Conservation (phyloP, 2,113 vertebrate species). For the Cranoglanis bouderius region DNA sequence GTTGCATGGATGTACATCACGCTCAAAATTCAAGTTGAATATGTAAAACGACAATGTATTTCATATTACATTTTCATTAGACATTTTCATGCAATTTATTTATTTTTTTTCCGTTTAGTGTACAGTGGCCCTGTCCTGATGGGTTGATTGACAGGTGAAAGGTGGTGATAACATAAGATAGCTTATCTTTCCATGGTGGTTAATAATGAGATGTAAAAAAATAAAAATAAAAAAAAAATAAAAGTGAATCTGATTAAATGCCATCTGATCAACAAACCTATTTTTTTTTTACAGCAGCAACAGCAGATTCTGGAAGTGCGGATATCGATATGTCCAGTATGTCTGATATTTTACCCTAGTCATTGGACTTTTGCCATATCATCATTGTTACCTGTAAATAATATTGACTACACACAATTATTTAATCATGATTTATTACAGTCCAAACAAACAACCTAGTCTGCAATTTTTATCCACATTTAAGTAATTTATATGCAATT, state of each 20-base stretch:
- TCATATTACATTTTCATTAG: too few species aligned
- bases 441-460: not conserved
- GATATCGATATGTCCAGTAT: not conserved
- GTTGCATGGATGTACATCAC: too few species aligned
- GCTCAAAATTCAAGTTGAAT: too few species aligned
- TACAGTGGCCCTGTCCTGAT: not conserved
- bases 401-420: not conserved
- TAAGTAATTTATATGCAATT: conserved; percentile 17
- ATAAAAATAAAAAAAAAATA: not conserved
- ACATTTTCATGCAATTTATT: too few species aligned
- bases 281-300: not conserved
- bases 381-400: not conserved
- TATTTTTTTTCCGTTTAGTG: not conserved
- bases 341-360: too few species aligned
- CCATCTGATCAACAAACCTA: not conserved
- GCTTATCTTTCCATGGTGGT: not conserved
- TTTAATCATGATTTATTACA: conserved; percentile 24
- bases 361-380: not conserved
- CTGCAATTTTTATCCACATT: not conserved
- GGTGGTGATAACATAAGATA: not conserved
- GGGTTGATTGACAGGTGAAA: not conserved
- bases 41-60: too few species aligned
- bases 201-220: not conserved
- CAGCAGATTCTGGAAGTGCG: not conserved
- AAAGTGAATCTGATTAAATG: not conserved